Base-by-base conservation (phyloP, 2,113 vertebrate genomes). In the Amphiprion ocellaris region DNA sequence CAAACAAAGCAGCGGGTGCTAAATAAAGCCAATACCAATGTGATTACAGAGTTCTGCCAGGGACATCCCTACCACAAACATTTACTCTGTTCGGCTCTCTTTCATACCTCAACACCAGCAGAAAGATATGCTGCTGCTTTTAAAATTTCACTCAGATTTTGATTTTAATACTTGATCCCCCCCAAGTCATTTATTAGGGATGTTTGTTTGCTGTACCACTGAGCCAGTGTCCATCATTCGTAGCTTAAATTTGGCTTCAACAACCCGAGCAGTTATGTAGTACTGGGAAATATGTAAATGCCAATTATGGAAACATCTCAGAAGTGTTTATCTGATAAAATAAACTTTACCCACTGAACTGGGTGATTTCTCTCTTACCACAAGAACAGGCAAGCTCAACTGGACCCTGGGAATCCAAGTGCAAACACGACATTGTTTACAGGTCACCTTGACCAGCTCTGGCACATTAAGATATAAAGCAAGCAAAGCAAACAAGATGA, bases 401-500 rank as follows among this genome's bases (percentile, higher is more conserved):
- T 44, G 41, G 11, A 14, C 14, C 16, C 26, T 26, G 37, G 62
- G 24, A 55, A 47, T 55, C 17, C 4, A 33, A 39, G 1, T 3
- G 16, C 26, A 14, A 10, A 11, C 11, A 6, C 5, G 3, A 39
- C 8, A 47, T 15, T 19, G 17, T 65, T 41, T 9, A 16, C 8
- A 10, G 15, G 47, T 79, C 60, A 73, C 50, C 11, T 52, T 46
- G 9, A 71, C 21, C 16, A 37, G 33, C 41, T 16, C n/a, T 23
- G n/a, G 46, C 47, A 39, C 41, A 10, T 39, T 14, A 10, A 37
- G 14, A n/a, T 62, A 60, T 47, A 46, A 47, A 54, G n/a, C 55
- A 37, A 23, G 24, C n/a, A 64, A 65, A 74, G 21, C 15, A 73
- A 80, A 66, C 59, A 65, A 14, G 49, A n/a, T 5, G 17, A 52